A percentile compares a stretch with the other conserved stretches of the same genome.
Evolutionary conservation across 2,888 invertebrate genomes (phyloP).

Genomic region (Lochmaea crataegi): DNA sequence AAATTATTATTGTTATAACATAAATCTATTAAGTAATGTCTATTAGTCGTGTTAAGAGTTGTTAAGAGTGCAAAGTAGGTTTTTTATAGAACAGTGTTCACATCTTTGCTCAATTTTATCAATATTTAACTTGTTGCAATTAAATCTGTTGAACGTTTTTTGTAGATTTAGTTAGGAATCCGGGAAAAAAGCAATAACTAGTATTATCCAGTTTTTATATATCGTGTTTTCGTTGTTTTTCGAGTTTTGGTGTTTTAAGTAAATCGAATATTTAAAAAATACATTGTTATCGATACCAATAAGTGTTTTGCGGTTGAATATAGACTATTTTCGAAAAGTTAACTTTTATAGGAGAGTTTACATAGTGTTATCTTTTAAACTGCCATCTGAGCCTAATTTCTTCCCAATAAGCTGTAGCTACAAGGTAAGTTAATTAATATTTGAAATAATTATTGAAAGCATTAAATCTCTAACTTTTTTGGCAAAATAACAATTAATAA

Average conservation of each 20-base stretch:
- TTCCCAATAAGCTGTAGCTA: neutral
- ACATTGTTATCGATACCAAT: neutral
- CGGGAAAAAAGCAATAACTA: neutral
- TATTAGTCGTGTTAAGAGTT: neutral
- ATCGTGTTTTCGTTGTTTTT: neutral
- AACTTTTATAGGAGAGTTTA: neutral
- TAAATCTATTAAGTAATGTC: neutral
- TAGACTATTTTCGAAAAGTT: neutral
- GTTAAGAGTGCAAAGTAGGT: neutral
- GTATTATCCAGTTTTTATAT: neutral
- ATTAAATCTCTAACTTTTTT: too few species aligned
- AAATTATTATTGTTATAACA: conserved; percentile 1
- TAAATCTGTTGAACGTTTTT: conserved; percentile 3
- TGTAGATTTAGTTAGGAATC: neutral
- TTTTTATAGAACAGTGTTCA: neutral
- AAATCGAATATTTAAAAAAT: neutral
- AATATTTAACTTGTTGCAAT: conserved; percentile 15
- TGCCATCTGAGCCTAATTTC: neutral
- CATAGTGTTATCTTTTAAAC: neutral
- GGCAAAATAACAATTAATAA: too few species aligned
- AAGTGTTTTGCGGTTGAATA: neutral
- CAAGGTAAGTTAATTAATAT: neutral
- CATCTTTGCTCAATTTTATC: conserved; percentile 18
- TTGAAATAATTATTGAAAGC: too few species aligned
- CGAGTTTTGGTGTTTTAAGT: neutral